Evolutionary conservation across 2,113 vertebrate genomes (phyloP), one percentile per base, ranked within the genome.

Genomic region (Leucopternis melanops): DNA sequence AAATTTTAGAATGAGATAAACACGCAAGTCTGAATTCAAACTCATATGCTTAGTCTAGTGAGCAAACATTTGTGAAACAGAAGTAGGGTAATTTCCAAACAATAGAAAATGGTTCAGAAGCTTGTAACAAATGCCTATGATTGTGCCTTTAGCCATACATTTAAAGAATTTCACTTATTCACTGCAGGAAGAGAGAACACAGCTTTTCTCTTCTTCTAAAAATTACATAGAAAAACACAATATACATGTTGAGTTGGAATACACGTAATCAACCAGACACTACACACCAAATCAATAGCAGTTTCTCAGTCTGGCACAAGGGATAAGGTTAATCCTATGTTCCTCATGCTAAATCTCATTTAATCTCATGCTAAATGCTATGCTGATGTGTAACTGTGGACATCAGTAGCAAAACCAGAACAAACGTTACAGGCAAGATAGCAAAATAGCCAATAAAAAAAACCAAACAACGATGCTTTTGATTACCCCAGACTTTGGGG

Each of bases 381-480:
- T 8, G 38, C 22, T 85, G 38, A 40, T 32, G 6, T 4, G 4
- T 16, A 50, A 36, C 42, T 31, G 8, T 13, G 29, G 19, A 11
- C 13, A 55, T 18, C n/a, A 58, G 20, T 0, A 69, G 29, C 38
- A 80, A 86, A 90, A 32, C 22, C 32, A 63, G 15, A 67, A 59
- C 36, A n/a, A 79, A 42, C 2, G 11, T 71, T 19, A 25, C 12
- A 84, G 38, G 11, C 45, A 74, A 73, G 26, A 38, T 2, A 59
- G 10, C 16, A 81, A 88, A 91, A 34, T 0, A 63, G 3, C 13
- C 0, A 5, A 63, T 25, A n/a, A 6, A 71, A 47, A 20, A 20
- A 5, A 6, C 4, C 20, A 3, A 25, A 21, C 13, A 25, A 13
- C 0, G 1, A 34, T 7, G 8, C 4, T 67, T 80, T 72, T 47